Evolutionary conservation across 2,888 invertebrate genomes (phyloP), one percentile per base, ranked within the genome.

Genomic region (Leptinotarsa tumamoca): DNA sequence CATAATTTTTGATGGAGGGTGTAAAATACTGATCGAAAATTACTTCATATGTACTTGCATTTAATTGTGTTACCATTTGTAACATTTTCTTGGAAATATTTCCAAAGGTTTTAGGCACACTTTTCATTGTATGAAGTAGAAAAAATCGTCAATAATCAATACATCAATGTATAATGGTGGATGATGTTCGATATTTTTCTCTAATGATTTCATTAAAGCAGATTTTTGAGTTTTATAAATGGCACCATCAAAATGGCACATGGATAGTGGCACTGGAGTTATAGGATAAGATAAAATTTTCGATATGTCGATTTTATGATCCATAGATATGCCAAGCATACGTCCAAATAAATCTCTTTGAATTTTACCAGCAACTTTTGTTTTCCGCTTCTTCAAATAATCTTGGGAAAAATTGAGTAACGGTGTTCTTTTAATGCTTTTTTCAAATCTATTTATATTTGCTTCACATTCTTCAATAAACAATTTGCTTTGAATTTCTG

Each of bases 231-330:
- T 23, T 23, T 23, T 23, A 23, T 23, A 23, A 23, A 23, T 23
- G 23, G 23, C 23, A 23, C 23, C 23, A 23, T 23, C 23, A 23
- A 23, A 58, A 70, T 70, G 70, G 14, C 58, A 70, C 70, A 27
- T 27, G 5, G 56, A 71, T 58, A 71, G 33, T 75, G 84, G 84
- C 68, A 85, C 74, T 67, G 83, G 81, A 7, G 84, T 84, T 50
- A 85, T 74, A 2, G 85, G 84, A 76, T 81, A 86, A 2, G 82
- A 78, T 21, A 86, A 70, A 71, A 85, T 68, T 23, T 23, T 23
- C 23, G 23, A 23, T 23, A 23, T 23, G 23, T 23, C 23, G 23
- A 23, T 23, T 76, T 77, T 75, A 33, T 77, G 68, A 61, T 80
- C 75, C n/a, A 80, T 69, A 14, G 77, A 80, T 13, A 77, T 74